A percentile compares a stretch with the other conserved stretches of the same genome.
Conservation (phyloP, 2,113 vertebrate species). For the Trogon surrucura region DNA sequence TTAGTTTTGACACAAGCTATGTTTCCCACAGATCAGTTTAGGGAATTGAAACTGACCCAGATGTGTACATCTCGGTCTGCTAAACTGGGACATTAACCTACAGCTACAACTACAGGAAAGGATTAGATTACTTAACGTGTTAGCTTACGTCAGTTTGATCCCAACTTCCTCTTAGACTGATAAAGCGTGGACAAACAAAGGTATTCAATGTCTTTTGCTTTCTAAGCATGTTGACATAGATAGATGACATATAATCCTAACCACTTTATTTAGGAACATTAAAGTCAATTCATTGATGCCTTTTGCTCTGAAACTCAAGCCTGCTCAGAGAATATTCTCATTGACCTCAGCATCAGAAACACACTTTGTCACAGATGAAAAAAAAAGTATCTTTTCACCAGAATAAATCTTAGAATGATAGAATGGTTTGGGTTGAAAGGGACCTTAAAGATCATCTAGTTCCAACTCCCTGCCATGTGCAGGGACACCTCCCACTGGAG, state of each 20-base stretch:
- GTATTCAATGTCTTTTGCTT: neutral
- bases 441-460: no score
- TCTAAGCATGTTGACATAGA: neutral
- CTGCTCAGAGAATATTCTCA: neutral
- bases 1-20: neutral
- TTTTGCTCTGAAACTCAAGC: neutral
- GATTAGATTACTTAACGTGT: neutral
- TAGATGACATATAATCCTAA: neutral
- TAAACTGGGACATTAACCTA: constrained; percentile 10
- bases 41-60: neutral
- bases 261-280: neutral
- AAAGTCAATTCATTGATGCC: neutral
- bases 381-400: neutral
- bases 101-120: neutral
- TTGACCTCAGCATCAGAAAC: neutral
- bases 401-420: neutral
- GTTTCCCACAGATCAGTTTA: neutral
- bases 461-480: no score
- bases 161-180: neutral
- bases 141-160: neutral
- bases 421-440: no score
- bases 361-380: neutral
- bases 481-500: no score
- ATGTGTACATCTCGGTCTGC: constrained; percentile 2
- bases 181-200: neutral